Conservation (phyloP, 2,113 vertebrate species). For the Clinocottus analis region DNA sequence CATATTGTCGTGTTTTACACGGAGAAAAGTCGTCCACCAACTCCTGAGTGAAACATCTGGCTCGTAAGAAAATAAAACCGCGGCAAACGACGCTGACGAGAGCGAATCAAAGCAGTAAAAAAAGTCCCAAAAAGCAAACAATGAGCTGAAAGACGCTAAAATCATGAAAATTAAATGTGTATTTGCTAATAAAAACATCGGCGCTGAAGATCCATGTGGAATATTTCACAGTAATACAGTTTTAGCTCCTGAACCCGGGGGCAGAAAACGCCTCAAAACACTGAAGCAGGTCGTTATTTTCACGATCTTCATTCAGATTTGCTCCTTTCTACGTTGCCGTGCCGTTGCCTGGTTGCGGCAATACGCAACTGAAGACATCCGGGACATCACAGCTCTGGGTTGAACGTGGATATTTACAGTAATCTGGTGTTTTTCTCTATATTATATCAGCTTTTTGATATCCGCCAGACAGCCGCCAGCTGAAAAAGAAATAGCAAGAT, state of each 20-base stretch:
- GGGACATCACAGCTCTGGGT: neutral
- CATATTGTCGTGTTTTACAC: neutral
- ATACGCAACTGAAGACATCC: neutral
- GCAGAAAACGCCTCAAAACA: constrained; percentile 7
- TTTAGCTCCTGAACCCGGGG: constrained; percentile 12
- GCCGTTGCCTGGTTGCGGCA: neutral
- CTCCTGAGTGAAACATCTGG: too few relatives aligned
- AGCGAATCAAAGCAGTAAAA: too few relatives aligned
- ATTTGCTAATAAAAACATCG: constrained; percentile 24
- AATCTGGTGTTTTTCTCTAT: constrained; percentile 43
- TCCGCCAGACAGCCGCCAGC: neutral
- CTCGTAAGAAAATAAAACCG: neutral
- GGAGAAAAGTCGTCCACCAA: neutral
- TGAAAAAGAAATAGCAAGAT: neutral
- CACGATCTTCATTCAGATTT: constrained; percentile 12
- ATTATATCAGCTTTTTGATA: constrained; percentile 18
- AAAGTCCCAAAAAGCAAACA: neutral
- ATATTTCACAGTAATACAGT: neutral
- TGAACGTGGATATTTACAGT: constrained; percentile 17
- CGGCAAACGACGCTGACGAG: too few relatives aligned
- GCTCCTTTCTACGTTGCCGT: neutral
- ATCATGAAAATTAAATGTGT: neutral
- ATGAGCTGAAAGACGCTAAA: neutral
- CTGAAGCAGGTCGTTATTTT: constrained; percentile 8
- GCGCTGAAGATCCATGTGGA: neutral